Evolutionary conservation across 1,140 invertebrate genomes (phyloP), one percentile per base, ranked within the genome.

Genomic region (Drosophila leontia): DNA sequence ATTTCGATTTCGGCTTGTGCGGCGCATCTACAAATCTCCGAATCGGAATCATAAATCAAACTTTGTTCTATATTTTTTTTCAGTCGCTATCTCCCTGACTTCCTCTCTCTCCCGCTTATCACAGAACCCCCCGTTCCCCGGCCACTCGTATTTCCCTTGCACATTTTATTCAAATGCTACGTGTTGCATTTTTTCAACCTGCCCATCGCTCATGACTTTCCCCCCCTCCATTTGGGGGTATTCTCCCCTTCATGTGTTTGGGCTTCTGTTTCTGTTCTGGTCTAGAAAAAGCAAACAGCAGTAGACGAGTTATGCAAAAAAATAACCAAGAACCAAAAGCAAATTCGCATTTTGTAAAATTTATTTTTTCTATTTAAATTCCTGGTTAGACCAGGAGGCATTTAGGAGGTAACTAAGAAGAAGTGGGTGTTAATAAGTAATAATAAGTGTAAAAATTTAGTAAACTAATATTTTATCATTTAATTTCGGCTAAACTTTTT

Each of bases 11-110:
- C 8, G 29, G 51, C 39, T 71, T 57, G 8, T 37, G 47, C 13
- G 19, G 15, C 32, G 37, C 45, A 72, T 72, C 45, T 37, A 72
- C 42, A 60, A 72, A 72, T 80, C 65, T 64, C 62, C 77, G 45
- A 78, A 61, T 69, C 41, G 53, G 41, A 65, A 61, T 63, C 78
- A 88, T 84, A 90, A 90, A 90, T 90, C 84, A 90, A 79, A 68
- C 76, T 72, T 77, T 67, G 60, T 62, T 56, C 63, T 69, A 71
- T 57, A 58, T 61, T 63, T 82, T 81, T 50, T 51, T 32, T 17
- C n/a, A 23, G 44, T 7, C 17, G 37, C 29, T 78, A 41, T 55
- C 72, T 53, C n/a, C 7, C 3, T 13, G 9, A 41, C 42, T 34
- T 47, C 23, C 71, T 39, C 53, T 39, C 48, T 17, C 48, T 44